These are phyloP conservation scores for Drosophila siamana DNA, from an alignment of 2,888 invertebrate genomes.

Conservation along the genomic window DNA sequence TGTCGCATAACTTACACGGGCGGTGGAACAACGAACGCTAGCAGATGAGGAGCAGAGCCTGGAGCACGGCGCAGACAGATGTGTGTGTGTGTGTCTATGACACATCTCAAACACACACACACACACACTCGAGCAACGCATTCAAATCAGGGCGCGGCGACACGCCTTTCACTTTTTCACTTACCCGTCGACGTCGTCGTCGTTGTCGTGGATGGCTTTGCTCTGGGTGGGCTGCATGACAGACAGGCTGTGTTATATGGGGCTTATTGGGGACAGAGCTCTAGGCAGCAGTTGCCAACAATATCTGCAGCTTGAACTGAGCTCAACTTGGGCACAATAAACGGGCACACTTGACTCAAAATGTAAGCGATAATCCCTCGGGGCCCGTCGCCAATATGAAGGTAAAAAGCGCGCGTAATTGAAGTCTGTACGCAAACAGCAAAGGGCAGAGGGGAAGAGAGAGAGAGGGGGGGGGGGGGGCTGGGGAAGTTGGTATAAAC, in stretches of 20 bases:
- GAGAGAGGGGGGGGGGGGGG: neutral
- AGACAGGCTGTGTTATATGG: neutral
- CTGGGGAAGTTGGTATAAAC: neutral
- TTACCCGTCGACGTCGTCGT: constrained; percentile 4
- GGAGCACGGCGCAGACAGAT: neutral
- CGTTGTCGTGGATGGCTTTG: too few relatives aligned
- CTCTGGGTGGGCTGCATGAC: neutral
- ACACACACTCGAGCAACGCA: too few relatives aligned
- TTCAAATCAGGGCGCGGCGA: constrained; percentile 68
- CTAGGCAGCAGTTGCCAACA: constrained; percentile 23
- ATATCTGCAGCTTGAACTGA: constrained; percentile 51
- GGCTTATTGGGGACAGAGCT: constrained; percentile 10
- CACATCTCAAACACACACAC: constrained; percentile 27
- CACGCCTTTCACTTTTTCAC: constrained; percentile 63
- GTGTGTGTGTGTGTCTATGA: constrained; percentile 50
- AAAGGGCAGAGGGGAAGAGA: neutral
- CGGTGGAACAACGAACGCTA: neutral
- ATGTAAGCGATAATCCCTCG: constrained; percentile 77
- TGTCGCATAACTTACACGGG: constrained; percentile 11
- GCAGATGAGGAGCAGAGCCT: too few relatives aligned
- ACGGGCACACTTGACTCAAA: constrained; percentile 70
- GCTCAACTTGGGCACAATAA: constrained; percentile 69
- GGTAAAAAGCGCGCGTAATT: constrained; percentile 68
- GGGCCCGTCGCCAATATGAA: constrained; percentile 57
- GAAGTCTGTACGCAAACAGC: constrained; percentile 47